Evolutionary conservation across 2,888 invertebrate species (phyloP).

Genomic region (Phaedon cochleariae): DNA sequence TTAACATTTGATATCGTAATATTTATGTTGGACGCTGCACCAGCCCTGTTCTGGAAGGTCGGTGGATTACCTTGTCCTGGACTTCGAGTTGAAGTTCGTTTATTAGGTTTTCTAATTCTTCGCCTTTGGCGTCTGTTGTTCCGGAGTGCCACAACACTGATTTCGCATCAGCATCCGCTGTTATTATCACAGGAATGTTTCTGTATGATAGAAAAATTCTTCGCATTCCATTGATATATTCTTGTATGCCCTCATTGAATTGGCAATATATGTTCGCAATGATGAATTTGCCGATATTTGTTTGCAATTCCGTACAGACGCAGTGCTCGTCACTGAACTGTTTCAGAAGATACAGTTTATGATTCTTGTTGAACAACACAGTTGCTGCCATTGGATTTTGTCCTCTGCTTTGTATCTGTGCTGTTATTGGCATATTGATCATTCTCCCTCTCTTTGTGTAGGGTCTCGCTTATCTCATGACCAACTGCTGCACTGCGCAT

Average conservation of each 20-base stretch:
- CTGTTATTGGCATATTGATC: not conserved
- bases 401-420: not conserved
- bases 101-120: not conserved
- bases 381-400: not conserved
- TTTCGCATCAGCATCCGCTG: conserved; percentile 12
- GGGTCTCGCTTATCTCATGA: not conserved
- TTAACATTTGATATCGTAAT: conserved; percentile 5
- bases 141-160: not conserved
- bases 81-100: conserved; percentile 1
- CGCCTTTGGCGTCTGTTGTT: not conserved
- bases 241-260: conserved; percentile 2
- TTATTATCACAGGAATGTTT: not conserved
- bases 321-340: not conserved
- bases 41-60: conserved; percentile 8
- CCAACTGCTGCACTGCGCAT: not conserved
- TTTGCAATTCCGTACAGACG: not conserved
- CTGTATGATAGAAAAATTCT: not conserved
- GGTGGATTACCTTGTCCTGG: conserved; percentile 2
- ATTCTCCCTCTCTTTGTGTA: not conserved
- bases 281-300: not conserved
- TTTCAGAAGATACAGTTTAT: not conserved
- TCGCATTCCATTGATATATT: not conserved
- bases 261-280: conserved; percentile 6
- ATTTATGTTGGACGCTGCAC: conserved; percentile 8
- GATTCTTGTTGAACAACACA: not conserved